Evolutionary conservation across 2,113 vertebrate genomes (phyloP), one percentile per base, ranked within the genome.

Genomic region (Sinocyclocheilus rhinocerous): DNA sequence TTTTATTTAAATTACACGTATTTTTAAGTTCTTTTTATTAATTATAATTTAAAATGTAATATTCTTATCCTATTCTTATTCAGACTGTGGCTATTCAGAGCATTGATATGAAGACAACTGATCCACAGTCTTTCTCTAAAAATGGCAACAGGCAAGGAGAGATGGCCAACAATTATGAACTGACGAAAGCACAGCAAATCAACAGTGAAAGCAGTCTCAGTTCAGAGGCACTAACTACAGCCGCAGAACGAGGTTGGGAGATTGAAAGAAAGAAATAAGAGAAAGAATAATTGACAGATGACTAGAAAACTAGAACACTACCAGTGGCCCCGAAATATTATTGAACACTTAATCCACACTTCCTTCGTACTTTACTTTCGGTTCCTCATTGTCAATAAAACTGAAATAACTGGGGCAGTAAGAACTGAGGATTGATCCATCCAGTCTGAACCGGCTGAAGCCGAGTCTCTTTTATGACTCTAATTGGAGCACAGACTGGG

Each of bases 401-500:
- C 39, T 9, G 22, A 11, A 48, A 61, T 83, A 55, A 39, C 8
- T 55, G 12, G 59, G 55, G 5, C 16, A 29, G 67, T 15, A 45
- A 8, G 4, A 72, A 61, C 79, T 75, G 39, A 81, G 15, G 36
- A 22, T 18, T n/a, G 26, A 36, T n/a, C 15, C 6, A 10, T 77
- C 73, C 57, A 63, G 72, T 76, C 73, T 55, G 20, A 22, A 77
- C 45, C 33, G 61, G 84, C 52, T 69, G 75, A 26, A 29, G 3
- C 69, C 0, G 22, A 36, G 20, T 57, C 18, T 45, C 12, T 50
- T 79, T 87, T 79, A 76, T 85, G 84, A 55, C 52, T 42, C 67
- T 82, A 85, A 88, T 88, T 85, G 77, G 83, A 80, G 73, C 69
- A 22, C 20, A 80, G 77, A 73, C 36, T 24, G 57, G 73, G 79